Evolutionary conservation across 2,797 vertebrate species (phyloP), one percentile per base, ranked within the genome.

Genomic region (Pyrocephalus nanus): DNA sequence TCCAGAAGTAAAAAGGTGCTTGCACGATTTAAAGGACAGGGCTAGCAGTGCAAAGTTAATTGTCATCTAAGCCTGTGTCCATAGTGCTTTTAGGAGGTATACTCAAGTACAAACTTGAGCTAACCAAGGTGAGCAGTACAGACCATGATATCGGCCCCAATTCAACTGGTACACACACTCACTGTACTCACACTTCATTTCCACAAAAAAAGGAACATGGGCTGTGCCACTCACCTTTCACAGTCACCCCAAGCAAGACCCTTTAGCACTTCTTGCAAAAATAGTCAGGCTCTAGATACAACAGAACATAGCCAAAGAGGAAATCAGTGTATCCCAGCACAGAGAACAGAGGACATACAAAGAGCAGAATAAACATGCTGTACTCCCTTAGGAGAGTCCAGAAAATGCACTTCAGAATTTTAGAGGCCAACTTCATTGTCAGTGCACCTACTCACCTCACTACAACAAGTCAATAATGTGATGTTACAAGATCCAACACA

Each of bases 1-100:
- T 96, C 97, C 96, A 80, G 50, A 95, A 88, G 85, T 34, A 47
- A 47, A 87, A 94, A 78, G 43, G 42, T 22, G 15, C 15, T n/a
- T 1, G 2, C 6, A 45, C 8, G 9, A 36, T 77, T 84, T 53
- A 43, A 81, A 53, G 14, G 32, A 22, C 21, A 38, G 25, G 79
- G 36, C 12, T 67, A 38, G 5, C 25, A 69, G 3, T 43, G 3
- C 25, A 85, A 69, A 72, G 23, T 12, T 51, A 62, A 36, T 42
- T 50, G 12, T 6, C 23, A 19, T 45, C 21, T 32, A 40, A 58
- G 45, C 18, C 53, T 74, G 18, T 29, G 32, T 21, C 72, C 22
- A 14, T 5, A 10, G 15, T 4, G 5, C 3, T 60, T 78, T 80
- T 34, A 27, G 34, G 3, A 74, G 32, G 2, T 12, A 20, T 16